These are phyloP conservation scores for Apaloderma vittatum DNA, from an alignment of 2,113 vertebrate species.

Conservation along the genomic window DNA sequence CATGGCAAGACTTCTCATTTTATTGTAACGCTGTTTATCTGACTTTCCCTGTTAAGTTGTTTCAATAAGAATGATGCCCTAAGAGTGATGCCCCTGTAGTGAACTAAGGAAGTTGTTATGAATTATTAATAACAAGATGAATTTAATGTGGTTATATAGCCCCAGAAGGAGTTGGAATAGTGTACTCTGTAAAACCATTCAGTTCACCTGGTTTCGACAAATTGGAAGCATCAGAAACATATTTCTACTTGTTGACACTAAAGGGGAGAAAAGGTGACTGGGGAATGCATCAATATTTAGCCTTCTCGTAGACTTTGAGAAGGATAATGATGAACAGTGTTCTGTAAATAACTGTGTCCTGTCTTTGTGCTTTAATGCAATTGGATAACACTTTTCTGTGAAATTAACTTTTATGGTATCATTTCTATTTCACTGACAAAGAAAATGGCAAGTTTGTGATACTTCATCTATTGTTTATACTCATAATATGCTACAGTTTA, in stretches of 20 bases:
- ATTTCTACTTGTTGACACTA: slow-evolving; percentile 56
- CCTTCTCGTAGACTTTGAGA: slow-evolving; percentile 31
- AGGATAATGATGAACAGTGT: slow-evolving; percentile 50
- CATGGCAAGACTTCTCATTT: slow-evolving; percentile 6
- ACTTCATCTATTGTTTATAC: slow-evolving; percentile 20
- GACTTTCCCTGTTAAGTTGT: slow-evolving; percentile 35
- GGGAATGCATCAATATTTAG: slow-evolving; percentile 58
- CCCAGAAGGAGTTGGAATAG: slow-evolving; percentile 54
- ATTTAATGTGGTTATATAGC: slow-evolving; percentile 65
- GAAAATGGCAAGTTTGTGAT: slow-evolving; percentile 44
- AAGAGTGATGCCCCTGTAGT: slow-evolving; percentile 63
- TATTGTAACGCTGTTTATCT: slow-evolving; percentile 40
- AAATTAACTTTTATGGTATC: slow-evolving; percentile 59
- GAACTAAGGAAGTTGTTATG: slow-evolving; percentile 69
- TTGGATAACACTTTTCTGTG: slow-evolving; percentile 48
- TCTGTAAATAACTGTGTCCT: slow-evolving; percentile 63
- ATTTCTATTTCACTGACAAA: slow-evolving; percentile 33
- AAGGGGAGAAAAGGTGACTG: slow-evolving; percentile 48
- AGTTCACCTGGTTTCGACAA: slow-evolving; percentile 77
- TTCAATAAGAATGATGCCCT: slow-evolving; percentile 53
- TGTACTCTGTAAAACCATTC: slow-evolving; percentile 41
- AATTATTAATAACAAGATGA: slow-evolving; percentile 75
- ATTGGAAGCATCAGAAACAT: slow-evolving; percentile 64
- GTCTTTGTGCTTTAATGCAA: slow-evolving; percentile 32
- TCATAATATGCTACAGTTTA: slow-evolving; percentile 2